Evolutionary conservation across 2,888 invertebrate genomes (phyloP), one percentile per base, ranked within the genome.

Genomic region (Arrhopalites spinosus): DNA sequence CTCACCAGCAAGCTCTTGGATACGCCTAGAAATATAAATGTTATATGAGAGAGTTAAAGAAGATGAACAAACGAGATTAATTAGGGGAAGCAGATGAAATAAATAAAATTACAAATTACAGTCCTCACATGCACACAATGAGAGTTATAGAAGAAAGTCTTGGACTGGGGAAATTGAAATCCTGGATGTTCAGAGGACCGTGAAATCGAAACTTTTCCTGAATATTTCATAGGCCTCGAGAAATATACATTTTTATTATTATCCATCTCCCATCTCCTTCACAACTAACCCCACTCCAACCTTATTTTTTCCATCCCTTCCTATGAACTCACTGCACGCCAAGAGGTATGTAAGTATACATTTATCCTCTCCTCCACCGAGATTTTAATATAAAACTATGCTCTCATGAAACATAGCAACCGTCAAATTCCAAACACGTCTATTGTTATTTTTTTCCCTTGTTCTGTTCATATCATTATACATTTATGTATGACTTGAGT

Each of bases 171-270:
- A 74, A 77, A 77, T 74, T 74, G 69, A 77, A 77, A 66, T 74
- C 30, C 76, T n/a, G 43, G 71, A 71, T 53, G 59, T 53, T 69
- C 50, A 13, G 23, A 27, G 56, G 56, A 72, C 59, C 77, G 75
- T 77, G 77, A 77, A 77, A 77, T 77, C 74, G 73, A 30, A 73
- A 77, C 43, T 77, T 75, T 77, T 77, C 77, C 75, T 72, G 75
- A 69, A 75, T 75, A 75, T 77, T 75, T 75, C 75, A 77, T 77
- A 47, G 13, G 64, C 53, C 68, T 50, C 47, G 50, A 68, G 68
- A 68, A 68, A 68, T 50, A 27, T 25, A 45, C 50, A 15, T 64
- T 17, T n/a, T 30, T 27, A n/a, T 64, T 23, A 36, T 36, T 36
- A 36, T 36, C 36, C 36, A 36, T 36, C 3, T 36, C 36, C 36